Conservation (phyloP, 2,113 vertebrate species). For the Oxygymnocypris stewartii region DNA sequence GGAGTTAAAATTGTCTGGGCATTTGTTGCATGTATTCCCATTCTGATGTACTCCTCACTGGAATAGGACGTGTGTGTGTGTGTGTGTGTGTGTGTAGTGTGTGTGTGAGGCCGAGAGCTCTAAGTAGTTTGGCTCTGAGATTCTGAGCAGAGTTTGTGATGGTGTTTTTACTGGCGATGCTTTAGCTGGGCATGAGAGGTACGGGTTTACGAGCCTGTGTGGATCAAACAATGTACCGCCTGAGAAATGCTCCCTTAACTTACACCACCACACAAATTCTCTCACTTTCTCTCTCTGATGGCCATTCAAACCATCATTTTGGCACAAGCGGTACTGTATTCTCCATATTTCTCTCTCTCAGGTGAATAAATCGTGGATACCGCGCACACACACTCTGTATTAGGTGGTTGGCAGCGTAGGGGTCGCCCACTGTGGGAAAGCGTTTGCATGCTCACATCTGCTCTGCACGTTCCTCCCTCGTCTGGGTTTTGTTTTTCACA, state of each 20-base stretch:
- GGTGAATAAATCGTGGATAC: not conserved
- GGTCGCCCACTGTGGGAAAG: slow-evolving; percentile 53
- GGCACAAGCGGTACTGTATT: not conserved
- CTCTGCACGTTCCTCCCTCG: slow-evolving; percentile 58
- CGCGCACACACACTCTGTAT: not conserved
- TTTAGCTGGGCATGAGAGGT: slow-evolving; percentile 25
- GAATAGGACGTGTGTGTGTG: slow-evolving; percentile 14
- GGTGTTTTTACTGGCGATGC: slow-evolving; percentile 21
- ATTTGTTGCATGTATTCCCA: slow-evolving; percentile 51
- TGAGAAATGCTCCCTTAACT: slow-evolving; percentile 26
- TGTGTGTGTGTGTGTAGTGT: not conserved
- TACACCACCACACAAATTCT: slow-evolving; percentile 10
- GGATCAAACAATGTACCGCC: slow-evolving; percentile 5
- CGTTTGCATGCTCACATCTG: slow-evolving; percentile 48
- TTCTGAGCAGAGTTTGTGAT: slow-evolving; percentile 12
- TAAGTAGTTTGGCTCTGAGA: slow-evolving; percentile 29
- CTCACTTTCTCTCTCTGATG: not conserved
- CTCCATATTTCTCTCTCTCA: not conserved
- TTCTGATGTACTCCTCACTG: slow-evolving; percentile 41
- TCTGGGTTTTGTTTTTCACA: slow-evolving; percentile 76
- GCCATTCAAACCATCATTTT: not conserved
- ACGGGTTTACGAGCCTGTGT: not conserved
- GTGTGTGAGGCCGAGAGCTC: slow-evolving; percentile 8
- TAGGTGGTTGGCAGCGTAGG: slow-evolving; percentile 53
- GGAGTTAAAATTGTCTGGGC: slow-evolving; percentile 61